These are phyloP conservation scores for Latrodectus hesperus DNA, from an alignment of 2,888 invertebrate species.

Conservation along the genomic window DNA sequence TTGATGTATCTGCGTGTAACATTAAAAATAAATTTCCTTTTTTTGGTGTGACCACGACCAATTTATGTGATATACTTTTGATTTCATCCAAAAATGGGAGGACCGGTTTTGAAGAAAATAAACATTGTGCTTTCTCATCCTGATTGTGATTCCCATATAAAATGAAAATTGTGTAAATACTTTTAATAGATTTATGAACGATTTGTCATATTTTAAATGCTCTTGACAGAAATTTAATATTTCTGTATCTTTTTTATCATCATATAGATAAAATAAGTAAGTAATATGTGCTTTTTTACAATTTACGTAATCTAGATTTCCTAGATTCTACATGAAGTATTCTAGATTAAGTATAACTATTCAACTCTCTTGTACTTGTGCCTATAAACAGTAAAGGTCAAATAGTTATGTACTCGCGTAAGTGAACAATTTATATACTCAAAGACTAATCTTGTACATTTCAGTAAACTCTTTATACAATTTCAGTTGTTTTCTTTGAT, in stretches of 20 bases:
- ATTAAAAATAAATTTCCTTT: neutral
- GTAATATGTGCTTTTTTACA: neutral
- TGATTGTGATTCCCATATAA: conserved; percentile 19
- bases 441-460: too few relatives aligned
- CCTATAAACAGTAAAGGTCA: too few relatives aligned
- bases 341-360: too few relatives aligned
- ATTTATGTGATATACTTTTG: conserved; percentile 27
- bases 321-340: too few relatives aligned
- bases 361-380: too few relatives aligned
- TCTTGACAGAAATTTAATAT: conserved; percentile 1
- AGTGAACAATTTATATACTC: too few relatives aligned
- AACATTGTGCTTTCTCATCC: conserved; percentile 23
- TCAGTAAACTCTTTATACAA: too few relatives aligned
- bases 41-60: neutral
- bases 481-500: too few relatives aligned
- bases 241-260: too few relatives aligned
- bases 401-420: too few relatives aligned
- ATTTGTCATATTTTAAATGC: conserved; percentile 7
- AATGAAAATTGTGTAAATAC: conserved; percentile 28
- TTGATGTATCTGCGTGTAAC: neutral
- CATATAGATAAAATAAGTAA: conserved; percentile 13
- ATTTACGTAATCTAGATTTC: too few relatives aligned
- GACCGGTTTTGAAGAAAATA: conserved; percentile 56
- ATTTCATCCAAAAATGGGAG: conserved; percentile 51
- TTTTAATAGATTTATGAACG: neutral